These are phyloP conservation scores for Embiotoca jacksoni DNA, from an alignment of 2,113 vertebrate genomes.

Conservation along the genomic window DNA sequence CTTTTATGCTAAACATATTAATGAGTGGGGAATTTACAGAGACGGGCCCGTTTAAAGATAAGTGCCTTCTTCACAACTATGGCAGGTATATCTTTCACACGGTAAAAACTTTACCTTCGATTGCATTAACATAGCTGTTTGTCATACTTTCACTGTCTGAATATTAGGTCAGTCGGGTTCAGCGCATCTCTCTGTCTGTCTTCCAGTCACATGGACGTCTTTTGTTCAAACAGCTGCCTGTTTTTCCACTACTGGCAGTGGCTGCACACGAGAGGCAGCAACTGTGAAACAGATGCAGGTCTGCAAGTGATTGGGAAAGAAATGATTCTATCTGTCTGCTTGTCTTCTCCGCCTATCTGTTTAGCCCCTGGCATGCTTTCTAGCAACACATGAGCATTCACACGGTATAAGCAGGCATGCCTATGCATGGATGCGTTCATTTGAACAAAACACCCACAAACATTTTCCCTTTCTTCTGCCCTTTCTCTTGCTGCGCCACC, in stretches of 20 bases:
- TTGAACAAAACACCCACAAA: conserved; percentile 48
- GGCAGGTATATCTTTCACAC: not conserved
- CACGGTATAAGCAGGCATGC: conserved; percentile 51
- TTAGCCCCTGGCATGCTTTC: conserved; percentile 63
- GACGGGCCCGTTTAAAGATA: not conserved
- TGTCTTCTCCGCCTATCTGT: conserved; percentile 47
- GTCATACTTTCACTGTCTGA: not conserved
- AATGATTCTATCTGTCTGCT: conserved; percentile 59
- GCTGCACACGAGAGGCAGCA: conserved; percentile 32
- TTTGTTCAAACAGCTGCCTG: conserved; percentile 53
- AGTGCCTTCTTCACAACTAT: not conserved
- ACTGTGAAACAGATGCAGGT: conserved; percentile 67
- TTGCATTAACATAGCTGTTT: not conserved
- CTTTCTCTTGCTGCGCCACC: conserved; percentile 14
- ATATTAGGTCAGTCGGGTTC: conserved; percentile 18
- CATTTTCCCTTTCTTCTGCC: conserved; percentile 18
- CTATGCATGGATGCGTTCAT: conserved; percentile 60
- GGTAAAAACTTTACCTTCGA: not conserved
- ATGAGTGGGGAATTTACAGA: not conserved
- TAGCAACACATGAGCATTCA: conserved; percentile 44
- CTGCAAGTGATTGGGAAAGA: conserved; percentile 64
- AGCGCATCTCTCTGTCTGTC: conserved; percentile 7
- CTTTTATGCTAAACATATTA: not conserved
- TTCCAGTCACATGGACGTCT: conserved; percentile 28
- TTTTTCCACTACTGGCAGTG: conserved; percentile 33